A percentile compares a stretch with the other conserved stretches of the same genome.
Conservation (phyloP, 2,888 invertebrate genomes). For the Metopia argyrocephala region DNA sequence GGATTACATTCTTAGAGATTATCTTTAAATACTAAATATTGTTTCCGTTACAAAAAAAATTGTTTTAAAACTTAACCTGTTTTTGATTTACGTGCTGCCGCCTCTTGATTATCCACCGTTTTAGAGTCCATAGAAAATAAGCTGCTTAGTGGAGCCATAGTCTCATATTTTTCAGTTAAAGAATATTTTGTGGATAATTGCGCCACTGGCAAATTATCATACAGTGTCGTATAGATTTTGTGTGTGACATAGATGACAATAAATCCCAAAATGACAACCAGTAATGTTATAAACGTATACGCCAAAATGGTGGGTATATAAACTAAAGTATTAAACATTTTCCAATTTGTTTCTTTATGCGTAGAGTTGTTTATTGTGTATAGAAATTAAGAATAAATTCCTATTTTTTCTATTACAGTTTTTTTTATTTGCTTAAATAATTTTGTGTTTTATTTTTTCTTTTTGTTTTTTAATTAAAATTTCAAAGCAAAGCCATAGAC, state of each 20-base stretch:
- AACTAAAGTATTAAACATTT: conserved; percentile 74
- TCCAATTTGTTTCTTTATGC: neutral
- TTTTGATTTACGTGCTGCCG: conserved; percentile 65
- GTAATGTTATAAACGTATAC: conserved; percentile 74
- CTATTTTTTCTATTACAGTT: conserved; percentile 11
- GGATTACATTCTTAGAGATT: too few relatives aligned
- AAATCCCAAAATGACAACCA: conserved; percentile 75
- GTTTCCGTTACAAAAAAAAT: neutral
- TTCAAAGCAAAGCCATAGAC: conserved; percentile 43
- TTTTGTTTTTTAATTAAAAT: conserved; percentile 55
- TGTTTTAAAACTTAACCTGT: conserved; percentile 64
- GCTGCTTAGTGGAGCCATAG: conserved; percentile 9
- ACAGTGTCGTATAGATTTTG: conserved; percentile 75
- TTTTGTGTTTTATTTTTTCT: neutral
- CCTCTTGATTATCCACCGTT: neutral
- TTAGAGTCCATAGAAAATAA: neutral
- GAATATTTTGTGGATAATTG: conserved; percentile 44
- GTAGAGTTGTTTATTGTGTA: neutral
- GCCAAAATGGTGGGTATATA: conserved; percentile 77
- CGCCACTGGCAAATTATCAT: conserved; percentile 73
- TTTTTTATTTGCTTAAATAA: neutral
- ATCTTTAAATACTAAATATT: too few relatives aligned
- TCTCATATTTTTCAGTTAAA: neutral
- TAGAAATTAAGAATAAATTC: conserved; percentile 16
- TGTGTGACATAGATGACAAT: conserved; percentile 76